Conservation (phyloP, 1,140 invertebrate species). For the Ostrea denselamellosa region DNA sequence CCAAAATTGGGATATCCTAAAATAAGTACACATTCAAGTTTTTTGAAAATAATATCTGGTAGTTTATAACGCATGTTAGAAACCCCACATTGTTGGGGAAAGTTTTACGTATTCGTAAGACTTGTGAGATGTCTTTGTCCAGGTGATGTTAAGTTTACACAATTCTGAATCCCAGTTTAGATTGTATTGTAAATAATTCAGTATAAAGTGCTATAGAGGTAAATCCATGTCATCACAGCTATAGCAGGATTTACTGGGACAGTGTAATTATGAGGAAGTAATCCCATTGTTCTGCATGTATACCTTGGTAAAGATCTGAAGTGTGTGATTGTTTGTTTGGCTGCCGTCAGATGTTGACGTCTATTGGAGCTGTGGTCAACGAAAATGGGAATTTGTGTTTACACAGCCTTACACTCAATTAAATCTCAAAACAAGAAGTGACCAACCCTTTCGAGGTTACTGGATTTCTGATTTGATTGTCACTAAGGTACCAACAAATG, state of each 20-base stretch:
- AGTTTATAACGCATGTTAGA: too few relatives aligned
- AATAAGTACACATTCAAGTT: too few relatives aligned
- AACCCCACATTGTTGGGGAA: too few relatives aligned
- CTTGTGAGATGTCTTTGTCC: too few relatives aligned
- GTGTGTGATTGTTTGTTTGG: background rate
- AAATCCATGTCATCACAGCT: background rate
- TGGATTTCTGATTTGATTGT: background rate
- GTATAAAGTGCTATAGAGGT: background rate
- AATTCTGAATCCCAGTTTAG: too few relatives aligned
- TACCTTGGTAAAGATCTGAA: background rate
- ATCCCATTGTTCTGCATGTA: background rate
- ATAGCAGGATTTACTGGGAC: background rate
- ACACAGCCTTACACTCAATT: constrained; percentile 25
- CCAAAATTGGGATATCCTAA: too few relatives aligned
- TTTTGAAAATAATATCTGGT: too few relatives aligned
- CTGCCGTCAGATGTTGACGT: background rate
- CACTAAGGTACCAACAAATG: background rate
- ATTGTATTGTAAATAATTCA: too few relatives aligned
- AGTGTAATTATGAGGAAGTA: constrained; percentile 5
- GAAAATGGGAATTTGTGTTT: background rate
- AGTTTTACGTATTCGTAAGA: too few relatives aligned
- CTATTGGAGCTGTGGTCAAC: background rate
- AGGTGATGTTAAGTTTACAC: too few relatives aligned
- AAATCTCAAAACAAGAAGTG: constrained; percentile 14
- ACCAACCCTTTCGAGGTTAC: background rate